Conservation (phyloP, 1,140 invertebrate genomes). For the Drosophila fuyamai region DNA sequence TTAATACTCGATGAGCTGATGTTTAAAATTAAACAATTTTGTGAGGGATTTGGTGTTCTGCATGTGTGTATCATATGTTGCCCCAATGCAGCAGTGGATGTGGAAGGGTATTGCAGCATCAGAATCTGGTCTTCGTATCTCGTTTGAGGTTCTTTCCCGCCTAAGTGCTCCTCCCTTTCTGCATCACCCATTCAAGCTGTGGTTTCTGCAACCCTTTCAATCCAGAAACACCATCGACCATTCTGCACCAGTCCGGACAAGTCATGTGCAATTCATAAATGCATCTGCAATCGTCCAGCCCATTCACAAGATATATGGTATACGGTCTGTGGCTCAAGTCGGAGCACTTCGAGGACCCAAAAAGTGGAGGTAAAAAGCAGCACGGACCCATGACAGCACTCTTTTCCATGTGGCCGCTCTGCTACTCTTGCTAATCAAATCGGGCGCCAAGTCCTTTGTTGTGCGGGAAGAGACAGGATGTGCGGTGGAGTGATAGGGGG, state of each 20-base stretch:
- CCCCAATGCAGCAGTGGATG: too few species aligned
- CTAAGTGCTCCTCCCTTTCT: slow-evolving; percentile 32
- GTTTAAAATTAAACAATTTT: too few species aligned
- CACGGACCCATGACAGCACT: slow-evolving; percentile 28
- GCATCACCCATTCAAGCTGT: slow-evolving; percentile 25
- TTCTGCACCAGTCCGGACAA: slow-evolving; percentile 40
- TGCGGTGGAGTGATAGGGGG: not conserved
- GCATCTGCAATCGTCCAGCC: slow-evolving; percentile 52
- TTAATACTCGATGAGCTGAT: too few species aligned
- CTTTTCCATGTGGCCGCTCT: slow-evolving; percentile 34
- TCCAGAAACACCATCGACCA: slow-evolving; percentile 25
- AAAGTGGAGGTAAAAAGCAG: not conserved
- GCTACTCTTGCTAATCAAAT: slow-evolving; percentile 70
- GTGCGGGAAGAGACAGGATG: slow-evolving; percentile 11
- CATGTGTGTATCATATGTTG: too few species aligned
- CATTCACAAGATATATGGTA: slow-evolving; percentile 35
- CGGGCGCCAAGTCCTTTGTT: slow-evolving; percentile 65
- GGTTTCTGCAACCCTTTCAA: slow-evolving; percentile 23
- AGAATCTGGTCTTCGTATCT: not conserved
- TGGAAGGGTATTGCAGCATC: not conserved
- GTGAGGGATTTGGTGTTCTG: too few species aligned
- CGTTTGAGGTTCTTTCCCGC: slow-evolving; percentile 1
- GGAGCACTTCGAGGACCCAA: slow-evolving; percentile 22
- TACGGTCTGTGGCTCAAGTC: slow-evolving; percentile 13
- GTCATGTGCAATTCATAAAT: slow-evolving; percentile 55